Base-by-base conservation (phyloP, 2,113 vertebrate species). In the Ammodytes marinus region DNA sequence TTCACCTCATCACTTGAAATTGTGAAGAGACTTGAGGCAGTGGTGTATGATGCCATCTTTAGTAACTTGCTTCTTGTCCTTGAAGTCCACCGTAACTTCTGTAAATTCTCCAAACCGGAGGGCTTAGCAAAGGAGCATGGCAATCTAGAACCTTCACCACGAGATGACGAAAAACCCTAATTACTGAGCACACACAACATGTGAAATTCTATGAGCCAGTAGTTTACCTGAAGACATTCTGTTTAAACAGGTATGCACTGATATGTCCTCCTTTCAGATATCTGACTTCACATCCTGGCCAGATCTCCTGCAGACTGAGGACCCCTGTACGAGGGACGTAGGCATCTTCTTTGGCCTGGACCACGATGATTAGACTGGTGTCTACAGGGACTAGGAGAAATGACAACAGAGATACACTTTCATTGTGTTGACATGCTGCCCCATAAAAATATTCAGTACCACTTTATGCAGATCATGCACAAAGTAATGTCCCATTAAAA, bases 201-300 rank as follows among this genome's bases (percentile, higher is more conserved):
- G 40, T n/a, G n/a, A 13, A 53, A 6, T 43, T 37, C n/a, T 65
- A 8, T 19, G 27, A 52, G 46, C 43, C 10, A 10, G 49, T 8
- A 35, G 12, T 35, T 91, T 88, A 99, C 98, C 98, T 97, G 92
- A 99, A 99, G 59, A 97, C 88, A 57, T 96, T 97, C 95, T 99
- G 98, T 93, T 99, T 99, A 85, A 99, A 99, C 71, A 99, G 97
- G 83, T 99, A 99, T 54, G 98, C 97, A 84, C 97, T 99, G 91
- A 99, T 86, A 86, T 99, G 98, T 78, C 98, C 98, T 61, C 98
- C 98, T 17, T 97, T 96, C 84, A 99, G 93, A 82, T 97, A 99
- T 8, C 98, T 87, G 69, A 99, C 93, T 93, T 99, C 98, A 95
- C 98, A 99, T 0, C 96, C 97, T 0, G 98, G 98, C 98, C 98